These are phyloP conservation scores for Cyrtonyx montezumae DNA, from an alignment of 2,113 vertebrate species.

Conservation along the genomic window DNA sequence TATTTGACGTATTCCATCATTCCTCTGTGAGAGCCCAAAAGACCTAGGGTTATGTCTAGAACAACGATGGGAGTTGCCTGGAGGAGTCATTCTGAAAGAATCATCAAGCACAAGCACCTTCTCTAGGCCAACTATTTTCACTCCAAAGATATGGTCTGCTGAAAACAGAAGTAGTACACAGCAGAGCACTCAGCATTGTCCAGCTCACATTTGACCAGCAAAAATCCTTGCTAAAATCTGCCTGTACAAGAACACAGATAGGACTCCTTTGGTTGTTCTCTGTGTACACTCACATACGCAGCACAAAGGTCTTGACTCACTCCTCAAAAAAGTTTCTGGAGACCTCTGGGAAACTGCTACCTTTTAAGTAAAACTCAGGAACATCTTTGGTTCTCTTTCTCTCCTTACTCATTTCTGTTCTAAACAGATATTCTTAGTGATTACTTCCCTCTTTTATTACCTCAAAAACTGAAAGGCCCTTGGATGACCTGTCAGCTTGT, in stretches of 20 bases:
- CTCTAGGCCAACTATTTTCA: background rate
- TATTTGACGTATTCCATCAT: background rate
- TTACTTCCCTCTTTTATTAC: background rate
- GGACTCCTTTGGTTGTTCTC: background rate
- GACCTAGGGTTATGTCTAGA: background rate
- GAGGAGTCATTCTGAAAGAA: background rate
- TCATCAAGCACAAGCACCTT: fast-evolving
- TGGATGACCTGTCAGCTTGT: background rate
- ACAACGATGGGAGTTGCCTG: background rate
- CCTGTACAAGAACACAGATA: background rate
- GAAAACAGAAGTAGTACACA: background rate
- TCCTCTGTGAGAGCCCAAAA: background rate
- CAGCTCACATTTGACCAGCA: background rate
- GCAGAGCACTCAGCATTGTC: background rate
- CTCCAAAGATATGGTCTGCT: background rate
- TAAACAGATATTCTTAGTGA: background rate
- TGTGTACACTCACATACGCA: background rate
- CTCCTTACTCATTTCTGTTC: background rate
- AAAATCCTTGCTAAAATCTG: background rate
- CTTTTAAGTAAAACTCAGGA: background rate
- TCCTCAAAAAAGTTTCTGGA: background rate
- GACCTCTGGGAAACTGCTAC: background rate
- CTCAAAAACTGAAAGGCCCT: background rate
- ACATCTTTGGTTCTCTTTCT: background rate
- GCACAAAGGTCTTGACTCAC: background rate